Base-by-base conservation (phyloP, 2,888 invertebrate genomes). In the Habroteleia sp. region DNA sequence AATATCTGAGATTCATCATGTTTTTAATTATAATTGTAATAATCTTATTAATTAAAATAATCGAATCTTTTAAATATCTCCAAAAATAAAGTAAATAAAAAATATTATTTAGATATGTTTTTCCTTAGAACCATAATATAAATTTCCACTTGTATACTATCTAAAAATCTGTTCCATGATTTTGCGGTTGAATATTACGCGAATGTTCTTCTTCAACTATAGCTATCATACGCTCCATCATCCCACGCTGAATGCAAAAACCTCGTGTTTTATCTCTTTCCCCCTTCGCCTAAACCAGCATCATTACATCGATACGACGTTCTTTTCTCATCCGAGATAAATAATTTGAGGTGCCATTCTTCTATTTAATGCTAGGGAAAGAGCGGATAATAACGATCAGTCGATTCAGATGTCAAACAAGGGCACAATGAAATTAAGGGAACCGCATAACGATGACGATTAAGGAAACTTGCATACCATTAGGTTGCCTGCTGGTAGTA, bases 401-500 rank as follows among this genome's bases (percentile, higher is more conserved):
- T 33, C 3, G 31, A 33, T n/a, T 33, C 16, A 44, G 11, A 35
- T 44, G 48, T 68, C 29, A 20, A 62, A 37, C 52, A 46, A 35
- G 33, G 48, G 58, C 48, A 46, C 31, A 10, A n/a, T 11, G 54
- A 39, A 62, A 46, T 62, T 37, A 71, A 62, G 52, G 54, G 13
- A 10, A 62, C 46, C 54, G 39, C 54, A 46, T 62, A 65, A 65
- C 65, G 72, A 66, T 73, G 25, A 25, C 16, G 73, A 74, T 74
- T 66, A 60, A 56, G 66, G 52, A 44, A 74, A 66, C 17, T 74
- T 54, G 39, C 72, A 77, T 78, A 81, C 80, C 80, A 83, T 83
- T 81, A 82, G 77, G 75, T 63, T 23, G 52, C 46, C 25, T 35
- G 42, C 13, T 39, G 35, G 66, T 29, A 42, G 60, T 66, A 66